These are phyloP conservation scores for Drosophila flavopinicola DNA, from an alignment of 2,888 invertebrate genomes.

Conservation along the genomic window DNA sequence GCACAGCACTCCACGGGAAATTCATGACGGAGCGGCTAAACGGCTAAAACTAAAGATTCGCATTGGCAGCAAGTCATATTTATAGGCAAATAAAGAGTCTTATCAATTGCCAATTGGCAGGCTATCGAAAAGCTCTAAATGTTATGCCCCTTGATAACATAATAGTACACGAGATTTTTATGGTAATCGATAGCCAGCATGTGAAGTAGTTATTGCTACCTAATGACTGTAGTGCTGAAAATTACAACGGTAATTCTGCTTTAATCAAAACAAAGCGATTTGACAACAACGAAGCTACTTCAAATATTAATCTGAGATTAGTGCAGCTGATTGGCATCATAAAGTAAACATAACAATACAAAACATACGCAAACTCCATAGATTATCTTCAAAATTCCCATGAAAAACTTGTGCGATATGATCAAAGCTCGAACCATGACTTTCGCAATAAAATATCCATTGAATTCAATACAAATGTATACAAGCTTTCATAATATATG, in stretches of 20 bases:
- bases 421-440: slow-evolving; percentile 11
- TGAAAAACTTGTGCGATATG: slow-evolving; percentile 6
- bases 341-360: background rate
- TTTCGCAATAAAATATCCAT: slow-evolving; percentile 4
- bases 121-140: slow-evolving; percentile 6
- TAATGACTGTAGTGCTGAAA: background rate
- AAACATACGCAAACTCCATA: background rate
- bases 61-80: slow-evolving; percentile 21
- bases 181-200: background rate
- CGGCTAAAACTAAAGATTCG: slow-evolving; percentile 34
- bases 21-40: slow-evolving; percentile 33
- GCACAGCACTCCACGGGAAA: slow-evolving; percentile 34
- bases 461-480: background rate
- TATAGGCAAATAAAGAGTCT: slow-evolving; percentile 34
- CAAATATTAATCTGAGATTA: slow-evolving; percentile 1
- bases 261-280: background rate
- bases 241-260: background rate
- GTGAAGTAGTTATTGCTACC: background rate
- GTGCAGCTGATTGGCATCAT: background rate
- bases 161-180: slow-evolving; percentile 28
- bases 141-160: slow-evolving; percentile 2
- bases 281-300: background rate
- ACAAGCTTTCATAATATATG: slow-evolving; percentile 4
- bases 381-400: slow-evolving; percentile 20
- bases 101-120: slow-evolving; percentile 26